phyloP scores from a whole-genome alignment of 2,113 vertebrate species.

The Panthera leo region DNA sequence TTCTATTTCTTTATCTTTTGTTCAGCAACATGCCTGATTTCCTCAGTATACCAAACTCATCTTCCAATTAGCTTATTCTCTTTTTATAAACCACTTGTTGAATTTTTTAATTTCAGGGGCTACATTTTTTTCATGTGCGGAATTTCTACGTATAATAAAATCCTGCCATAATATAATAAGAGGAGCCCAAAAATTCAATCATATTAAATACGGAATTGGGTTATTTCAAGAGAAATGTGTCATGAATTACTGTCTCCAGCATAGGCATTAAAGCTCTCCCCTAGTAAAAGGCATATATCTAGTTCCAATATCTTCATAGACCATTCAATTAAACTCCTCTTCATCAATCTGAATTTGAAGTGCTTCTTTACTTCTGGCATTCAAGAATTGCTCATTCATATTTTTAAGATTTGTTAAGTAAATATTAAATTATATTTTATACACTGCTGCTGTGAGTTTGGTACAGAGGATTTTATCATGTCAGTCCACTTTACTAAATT shows the following conservation, averaged over 20 bases:
- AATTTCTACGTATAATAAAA: not conserved
- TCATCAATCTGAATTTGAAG: not conserved
- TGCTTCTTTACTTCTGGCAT: not conserved
- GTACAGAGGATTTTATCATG: not conserved
- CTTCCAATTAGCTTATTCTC: not conserved
- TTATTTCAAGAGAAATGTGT: constrained; percentile 40
- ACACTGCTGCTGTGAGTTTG: not conserved
- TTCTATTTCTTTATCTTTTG: not conserved
- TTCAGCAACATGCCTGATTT: not conserved
- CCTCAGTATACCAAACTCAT: not conserved
- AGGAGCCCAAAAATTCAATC: not conserved
- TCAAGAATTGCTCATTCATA: not conserved
- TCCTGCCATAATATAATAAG: not conserved
- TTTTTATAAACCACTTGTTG: not conserved
- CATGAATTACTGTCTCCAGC: not conserved
- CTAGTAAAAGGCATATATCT: not conserved
- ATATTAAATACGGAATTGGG: not conserved
- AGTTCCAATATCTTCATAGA: not conserved
- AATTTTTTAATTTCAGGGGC: constrained; percentile 42
- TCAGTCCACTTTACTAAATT: not conserved
- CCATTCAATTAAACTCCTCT: not conserved
- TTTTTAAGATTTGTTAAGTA: constrained; percentile 3
- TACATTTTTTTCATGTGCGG: not conserved
- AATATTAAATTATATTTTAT: not conserved
- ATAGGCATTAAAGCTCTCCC: not conserved